Evolutionary conservation across 1,140 invertebrate genomes (phyloP).

Genomic region (Varroa destructor): DNA sequence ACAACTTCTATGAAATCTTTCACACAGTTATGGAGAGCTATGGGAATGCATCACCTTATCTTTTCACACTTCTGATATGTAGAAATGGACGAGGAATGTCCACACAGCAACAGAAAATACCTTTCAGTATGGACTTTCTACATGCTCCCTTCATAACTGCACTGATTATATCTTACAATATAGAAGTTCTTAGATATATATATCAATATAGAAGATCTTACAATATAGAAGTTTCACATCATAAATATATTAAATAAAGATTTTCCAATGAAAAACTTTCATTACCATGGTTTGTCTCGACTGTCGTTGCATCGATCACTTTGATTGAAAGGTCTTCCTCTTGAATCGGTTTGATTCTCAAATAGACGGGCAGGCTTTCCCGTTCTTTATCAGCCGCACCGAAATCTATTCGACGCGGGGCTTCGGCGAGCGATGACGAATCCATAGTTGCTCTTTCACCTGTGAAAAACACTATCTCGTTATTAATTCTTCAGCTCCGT

Average conservation of each 20-base stretch:
- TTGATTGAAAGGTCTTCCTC: slow-evolving; percentile 17
- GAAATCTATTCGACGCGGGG: slow-evolving; percentile 17
- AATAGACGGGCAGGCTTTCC: slow-evolving; percentile 1
- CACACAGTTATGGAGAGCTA: no score
- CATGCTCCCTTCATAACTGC: no score
- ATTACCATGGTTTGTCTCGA: slow-evolving; percentile 22
- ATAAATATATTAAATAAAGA: neutral
- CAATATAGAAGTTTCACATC: no score
- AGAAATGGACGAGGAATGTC: no score
- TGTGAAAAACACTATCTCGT: no score
- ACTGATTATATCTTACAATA: neutral
- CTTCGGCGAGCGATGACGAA: neutral
- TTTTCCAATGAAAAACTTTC: neutral
- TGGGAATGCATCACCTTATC: no score
- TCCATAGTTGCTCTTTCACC: no score
- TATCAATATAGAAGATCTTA: neutral
- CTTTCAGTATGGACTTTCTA: no score
- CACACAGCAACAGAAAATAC: no score
- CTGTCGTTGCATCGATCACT: neutral
- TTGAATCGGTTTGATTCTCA: slow-evolving; percentile 7
- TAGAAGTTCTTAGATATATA: neutral
- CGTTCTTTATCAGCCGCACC: neutral
- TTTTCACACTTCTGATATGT: no score
- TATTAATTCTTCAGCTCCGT: no score
- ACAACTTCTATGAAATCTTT: no score